Base-by-base conservation (phyloP, 2,113 vertebrate species). In the Rallus limicola region DNA sequence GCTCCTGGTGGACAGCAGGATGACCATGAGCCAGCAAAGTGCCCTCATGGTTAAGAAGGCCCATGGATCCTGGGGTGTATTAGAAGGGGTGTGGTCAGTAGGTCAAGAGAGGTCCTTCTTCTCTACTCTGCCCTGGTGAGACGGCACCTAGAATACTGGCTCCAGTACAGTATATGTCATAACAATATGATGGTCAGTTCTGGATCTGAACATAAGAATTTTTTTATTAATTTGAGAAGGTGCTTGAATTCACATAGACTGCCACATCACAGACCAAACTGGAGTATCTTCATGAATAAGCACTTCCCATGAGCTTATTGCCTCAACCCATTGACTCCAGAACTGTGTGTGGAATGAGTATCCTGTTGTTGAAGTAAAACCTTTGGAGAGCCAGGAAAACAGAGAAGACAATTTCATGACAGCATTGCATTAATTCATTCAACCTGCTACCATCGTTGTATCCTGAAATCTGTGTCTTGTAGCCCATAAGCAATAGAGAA, bases 401-500 rank as follows among this genome's bases (percentile, higher is more conserved):
- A 81, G 55, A 65, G 5, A 72, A 11, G 7, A 56, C 5, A 5
- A n/a, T 53, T 95, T 91, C 74, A 64, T 80, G 67, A 44, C 4
- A 4, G 20, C 24, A 87, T 34, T 75, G 16, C 21, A 72, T 78
- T 38, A 76, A 11, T 82, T 93, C 70, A 48, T 12, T 26, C 36
- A 56, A 10, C 4, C 14, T 71, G 13, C 13, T 65, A 24, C 31
- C 16, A 11, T 2, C 10, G 3, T 92, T 96, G 95, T 71, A 82
- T 68, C 77, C 38, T 50, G 69, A 82, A 70, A 20, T 26, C 17
- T 86, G n/a, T 36, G 48, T 38, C n/a, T 67, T 50, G 36, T 31
- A 68, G 29, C 29, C 19, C 25, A 76, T 56, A 90, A 94, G 78
- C 23, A 96, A 95, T 92, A 5, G 33, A 71, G 87, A 95, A 38